phyloP scores from a whole-genome alignment of 2,888 invertebrate species.

The Dione juno region DNA sequence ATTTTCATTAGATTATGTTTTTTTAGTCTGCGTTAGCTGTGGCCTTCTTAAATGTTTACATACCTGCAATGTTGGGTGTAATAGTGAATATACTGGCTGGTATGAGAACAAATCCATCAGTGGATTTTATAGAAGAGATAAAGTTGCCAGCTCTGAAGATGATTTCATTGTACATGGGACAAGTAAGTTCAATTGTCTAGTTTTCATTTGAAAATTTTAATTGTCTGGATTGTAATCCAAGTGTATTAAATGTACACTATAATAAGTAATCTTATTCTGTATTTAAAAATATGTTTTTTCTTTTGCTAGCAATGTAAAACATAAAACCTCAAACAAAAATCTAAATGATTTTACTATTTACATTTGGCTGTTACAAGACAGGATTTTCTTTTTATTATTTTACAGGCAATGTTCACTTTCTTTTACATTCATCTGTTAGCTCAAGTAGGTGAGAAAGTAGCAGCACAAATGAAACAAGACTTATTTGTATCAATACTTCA shows the following conservation, averaged over 20 bases:
- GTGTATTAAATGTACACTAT: no score
- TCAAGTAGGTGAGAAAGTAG: constrained; percentile 94
- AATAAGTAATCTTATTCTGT: no score
- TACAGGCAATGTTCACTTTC: constrained; percentile 93
- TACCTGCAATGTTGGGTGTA: constrained; percentile 92
- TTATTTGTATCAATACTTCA: constrained; percentile 92
- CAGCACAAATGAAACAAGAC: constrained; percentile 90
- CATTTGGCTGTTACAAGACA: no score
- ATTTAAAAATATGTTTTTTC: no score
- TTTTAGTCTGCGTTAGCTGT: constrained; percentile 93
- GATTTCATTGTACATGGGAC: constrained; percentile 87
- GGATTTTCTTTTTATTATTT: constrained; percentile 43
- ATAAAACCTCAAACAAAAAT: no score
- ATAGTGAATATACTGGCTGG: constrained; percentile 87
- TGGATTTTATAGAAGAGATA: constrained; percentile 84
- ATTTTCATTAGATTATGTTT: constrained; percentile 22
- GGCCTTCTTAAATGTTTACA: constrained; percentile 94
- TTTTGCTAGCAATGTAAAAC: no score
- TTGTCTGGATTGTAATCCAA: no score
- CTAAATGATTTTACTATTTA: no score
- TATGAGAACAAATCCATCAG: constrained; percentile 63
- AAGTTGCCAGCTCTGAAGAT: constrained; percentile 87
- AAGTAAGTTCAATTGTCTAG: constrained; percentile 86
- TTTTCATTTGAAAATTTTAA: not conserved
- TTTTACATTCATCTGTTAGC: constrained; percentile 94